Evolutionary conservation across 2,113 vertebrate genomes (phyloP).

Genomic region (Hemicordylus capensis): DNA sequence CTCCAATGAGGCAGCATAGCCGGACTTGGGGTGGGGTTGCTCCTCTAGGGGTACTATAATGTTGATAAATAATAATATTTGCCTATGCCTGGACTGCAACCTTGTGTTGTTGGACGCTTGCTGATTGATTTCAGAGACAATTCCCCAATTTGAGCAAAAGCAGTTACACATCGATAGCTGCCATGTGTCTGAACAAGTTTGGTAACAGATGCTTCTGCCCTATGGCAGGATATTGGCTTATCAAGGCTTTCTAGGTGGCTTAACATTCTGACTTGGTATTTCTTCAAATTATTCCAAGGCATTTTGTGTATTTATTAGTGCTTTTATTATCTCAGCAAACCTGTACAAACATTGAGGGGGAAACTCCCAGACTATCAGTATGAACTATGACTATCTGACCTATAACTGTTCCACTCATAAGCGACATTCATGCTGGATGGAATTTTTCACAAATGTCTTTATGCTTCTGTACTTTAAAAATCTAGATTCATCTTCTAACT

Average conservation of each 20-base stretch:
- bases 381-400: too few species aligned
- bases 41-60: too few species aligned
- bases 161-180: too few species aligned
- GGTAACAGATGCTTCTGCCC: too few species aligned
- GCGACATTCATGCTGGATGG: neutral
- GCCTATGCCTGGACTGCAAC: too few species aligned
- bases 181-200: too few species aligned
- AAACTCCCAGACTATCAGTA: neutral
- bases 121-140: too few species aligned
- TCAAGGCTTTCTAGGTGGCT: neutral
- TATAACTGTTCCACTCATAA: neutral
- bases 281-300: neutral
- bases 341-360: neutral
- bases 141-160: too few species aligned
- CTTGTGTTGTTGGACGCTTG: too few species aligned
- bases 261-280: neutral
- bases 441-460: neutral
- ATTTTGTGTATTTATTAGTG: neutral
- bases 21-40: too few species aligned
- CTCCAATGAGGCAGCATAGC: too few species aligned
- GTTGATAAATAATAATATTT: too few species aligned
- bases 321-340: constrained; percentile 25
- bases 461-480: neutral
- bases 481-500: neutral
- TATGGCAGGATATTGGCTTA: neutral